Evolutionary conservation across 2,113 vertebrate species (phyloP).

Genomic region (Colinus virginianus): DNA sequence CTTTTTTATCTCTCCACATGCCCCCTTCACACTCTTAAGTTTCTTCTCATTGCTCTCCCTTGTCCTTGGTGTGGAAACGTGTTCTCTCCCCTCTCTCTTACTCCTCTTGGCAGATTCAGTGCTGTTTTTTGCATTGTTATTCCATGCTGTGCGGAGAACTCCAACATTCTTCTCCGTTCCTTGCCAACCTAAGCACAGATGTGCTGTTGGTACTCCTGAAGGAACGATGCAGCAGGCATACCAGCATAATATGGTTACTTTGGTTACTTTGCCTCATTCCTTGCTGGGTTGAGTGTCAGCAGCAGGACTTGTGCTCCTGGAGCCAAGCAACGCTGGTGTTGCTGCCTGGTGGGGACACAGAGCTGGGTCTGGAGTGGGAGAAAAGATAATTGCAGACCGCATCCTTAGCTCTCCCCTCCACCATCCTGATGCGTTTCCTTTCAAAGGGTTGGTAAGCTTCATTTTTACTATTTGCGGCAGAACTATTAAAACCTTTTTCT

Average conservation of each 20-base stretch:
- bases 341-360: neutral
- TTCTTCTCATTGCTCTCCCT: neutral
- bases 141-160: neutral
- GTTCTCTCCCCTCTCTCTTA: neutral
- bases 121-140: rapidly evolving
- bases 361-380: neutral
- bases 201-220: neutral
- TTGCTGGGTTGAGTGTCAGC: neutral
- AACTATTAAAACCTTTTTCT: neutral
- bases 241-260: neutral
- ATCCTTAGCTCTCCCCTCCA: neutral
- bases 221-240: neutral
- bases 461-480: neutral
- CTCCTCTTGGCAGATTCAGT: rapidly evolving
- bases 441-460: neutral
- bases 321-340: rapidly evolving
- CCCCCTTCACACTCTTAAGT: neutral
- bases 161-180: neutral
- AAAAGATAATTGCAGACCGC: neutral
- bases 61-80: neutral
- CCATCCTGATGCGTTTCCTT: neutral
- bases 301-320: neutral
- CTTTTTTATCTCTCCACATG: neutral
- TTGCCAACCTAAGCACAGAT: neutral
- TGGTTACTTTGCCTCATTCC: neutral